phyloP scores from a whole-genome alignment of 2,113 vertebrate species.

The Scomber japonicus region DNA sequence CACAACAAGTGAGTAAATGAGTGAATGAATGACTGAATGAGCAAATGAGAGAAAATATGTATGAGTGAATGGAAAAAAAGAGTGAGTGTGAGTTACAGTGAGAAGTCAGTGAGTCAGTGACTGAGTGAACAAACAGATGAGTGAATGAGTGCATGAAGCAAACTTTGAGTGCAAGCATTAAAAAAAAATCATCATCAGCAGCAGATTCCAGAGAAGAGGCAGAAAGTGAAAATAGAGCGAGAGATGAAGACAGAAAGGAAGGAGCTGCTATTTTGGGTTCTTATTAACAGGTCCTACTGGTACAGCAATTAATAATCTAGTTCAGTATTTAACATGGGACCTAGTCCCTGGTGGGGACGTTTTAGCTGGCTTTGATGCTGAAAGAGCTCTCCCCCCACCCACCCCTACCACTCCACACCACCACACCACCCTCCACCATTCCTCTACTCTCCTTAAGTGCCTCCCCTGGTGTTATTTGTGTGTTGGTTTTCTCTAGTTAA shows the following conservation, averaged over 20 bases:
- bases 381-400: conserved; percentile 58
- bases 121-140: neutral
- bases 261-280: conserved; percentile 76
- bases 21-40: neutral
- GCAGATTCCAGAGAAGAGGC: conserved; percentile 7
- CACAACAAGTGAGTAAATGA: neutral
- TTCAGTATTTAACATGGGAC: conserved; percentile 86
- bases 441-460: conserved; percentile 74
- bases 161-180: conserved; percentile 8
- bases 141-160: neutral
- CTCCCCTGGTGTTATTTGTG: conserved; percentile 82
- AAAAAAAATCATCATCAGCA: conserved; percentile 5
- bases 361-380: conserved; percentile 85
- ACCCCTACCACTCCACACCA: conserved; percentile 12
- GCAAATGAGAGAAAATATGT: neutral
- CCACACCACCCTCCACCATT: conserved; percentile 26
- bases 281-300: conserved; percentile 86
- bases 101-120: neutral
- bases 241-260: conserved; percentile 53
- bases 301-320: conserved; percentile 85
- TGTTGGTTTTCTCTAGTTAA: conserved; percentile 84
- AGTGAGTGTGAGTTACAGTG: neutral
- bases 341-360: conserved; percentile 75
- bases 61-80: too few relatives aligned
- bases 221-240: conserved; percentile 47